A percentile compares a stretch with the other conserved stretches of the same genome.
Evolutionary conservation across 2,888 invertebrate species (phyloP).

Genomic region (Thera obeliscata): DNA sequence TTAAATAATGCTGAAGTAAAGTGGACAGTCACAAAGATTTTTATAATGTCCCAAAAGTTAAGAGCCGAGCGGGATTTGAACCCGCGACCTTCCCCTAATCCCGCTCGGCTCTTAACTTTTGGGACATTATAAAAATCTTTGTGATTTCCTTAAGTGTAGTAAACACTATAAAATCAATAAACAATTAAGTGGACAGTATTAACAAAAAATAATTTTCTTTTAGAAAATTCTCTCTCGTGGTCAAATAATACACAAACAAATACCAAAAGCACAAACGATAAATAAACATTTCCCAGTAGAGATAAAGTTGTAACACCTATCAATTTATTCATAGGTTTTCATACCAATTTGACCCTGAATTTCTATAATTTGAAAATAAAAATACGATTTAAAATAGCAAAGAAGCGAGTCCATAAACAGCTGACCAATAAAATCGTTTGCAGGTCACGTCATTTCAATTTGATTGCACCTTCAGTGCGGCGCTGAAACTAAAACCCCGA

Average conservation of each 20-base stretch:
- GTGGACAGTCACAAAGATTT: too few species aligned
- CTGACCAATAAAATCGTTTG: not conserved
- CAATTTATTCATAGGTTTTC: conserved; percentile 14
- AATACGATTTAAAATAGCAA: not conserved
- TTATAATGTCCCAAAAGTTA: too few species aligned
- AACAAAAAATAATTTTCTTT: too few species aligned
- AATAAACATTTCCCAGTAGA: conserved; percentile 16
- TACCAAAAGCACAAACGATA: not conserved
- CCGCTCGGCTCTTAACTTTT: too few species aligned
- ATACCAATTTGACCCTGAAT: not conserved
- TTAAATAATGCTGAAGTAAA: too few species aligned
- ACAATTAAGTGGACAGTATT: too few species aligned
- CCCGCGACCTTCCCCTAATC: too few species aligned
- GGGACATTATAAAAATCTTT: too few species aligned
- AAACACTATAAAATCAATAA: too few species aligned
- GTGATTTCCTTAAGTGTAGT: too few species aligned
- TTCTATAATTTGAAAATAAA: not conserved
- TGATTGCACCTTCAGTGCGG: not conserved
- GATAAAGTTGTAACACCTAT: conserved; percentile 3
- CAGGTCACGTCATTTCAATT: not conserved
- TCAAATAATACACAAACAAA: not conserved
- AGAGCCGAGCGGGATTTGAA: too few species aligned
- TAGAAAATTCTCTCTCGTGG: not conserved
- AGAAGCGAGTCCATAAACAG: not conserved
- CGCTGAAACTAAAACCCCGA: not conserved